phyloP scores from a whole-genome alignment of 2,797 vertebrate genomes.

The Morelia viridis region DNA sequence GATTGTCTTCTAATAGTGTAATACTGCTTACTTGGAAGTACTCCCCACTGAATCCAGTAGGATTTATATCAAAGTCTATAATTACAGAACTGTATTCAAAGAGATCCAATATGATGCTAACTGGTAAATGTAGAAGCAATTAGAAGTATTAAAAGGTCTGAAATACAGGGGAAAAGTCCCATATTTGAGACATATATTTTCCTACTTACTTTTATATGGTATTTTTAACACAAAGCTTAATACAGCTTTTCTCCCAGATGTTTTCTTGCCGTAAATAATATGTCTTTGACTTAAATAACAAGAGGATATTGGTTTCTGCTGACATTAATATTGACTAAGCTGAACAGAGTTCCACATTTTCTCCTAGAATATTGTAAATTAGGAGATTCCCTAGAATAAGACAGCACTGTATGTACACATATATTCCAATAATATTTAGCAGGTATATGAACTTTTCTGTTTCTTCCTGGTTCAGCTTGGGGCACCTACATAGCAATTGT shows the following conservation, averaged over 20 bases:
- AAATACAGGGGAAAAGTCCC: neutral
- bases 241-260: slow-evolving; percentile 22
- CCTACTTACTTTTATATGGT: slow-evolving; percentile 6
- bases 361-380: slow-evolving; percentile 33
- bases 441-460: neutral
- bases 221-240: slow-evolving; percentile 35
- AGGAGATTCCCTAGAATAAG: slow-evolving; percentile 27
- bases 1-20: slow-evolving; percentile 34
- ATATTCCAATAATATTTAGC: neutral
- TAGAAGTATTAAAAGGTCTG: neutral
- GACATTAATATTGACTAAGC: slow-evolving; percentile 24
- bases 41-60: neutral
- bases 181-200: slow-evolving; percentile 38
- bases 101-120: neutral
- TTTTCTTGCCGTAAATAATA: slow-evolving; percentile 35
- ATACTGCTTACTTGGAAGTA: neutral
- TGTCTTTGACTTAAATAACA: slow-evolving; percentile 35
- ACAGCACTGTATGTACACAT: neutral
- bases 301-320: slow-evolving; percentile 23
- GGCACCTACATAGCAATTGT: neutral
- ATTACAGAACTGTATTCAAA: neutral
- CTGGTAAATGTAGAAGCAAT: neutral
- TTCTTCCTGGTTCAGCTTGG: neutral
- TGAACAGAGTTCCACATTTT: slow-evolving; percentile 9
- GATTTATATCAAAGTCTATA: neutral